Base-by-base conservation (phyloP, 2,797 vertebrate genomes). In the Xerus rutilus region DNA sequence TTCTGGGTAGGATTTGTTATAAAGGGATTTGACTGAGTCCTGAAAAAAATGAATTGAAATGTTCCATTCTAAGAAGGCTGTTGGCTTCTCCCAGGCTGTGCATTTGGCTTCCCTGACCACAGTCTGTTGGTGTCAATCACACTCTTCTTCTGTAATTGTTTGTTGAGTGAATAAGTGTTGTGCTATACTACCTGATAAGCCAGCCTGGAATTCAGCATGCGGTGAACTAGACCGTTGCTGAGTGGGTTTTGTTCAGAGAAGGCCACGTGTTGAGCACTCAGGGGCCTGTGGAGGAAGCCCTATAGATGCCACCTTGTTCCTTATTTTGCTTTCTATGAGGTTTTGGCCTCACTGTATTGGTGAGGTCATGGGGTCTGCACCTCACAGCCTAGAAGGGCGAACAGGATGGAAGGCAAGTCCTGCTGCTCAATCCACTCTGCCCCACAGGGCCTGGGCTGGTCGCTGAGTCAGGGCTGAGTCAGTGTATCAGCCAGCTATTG, bases 111-210 rank as follows among this genome's bases (percentile, higher is more conserved):
- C 43, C 32, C 0, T 39, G 52, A 10, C 1, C 11, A 9, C 47
- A 23, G 30, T 1, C 20, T 28, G 3, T 28, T 49, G 4, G 65
- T 2, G 43, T 12, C 43, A 7, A 2, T 5, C 1, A 21, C 54
- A 1, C 5, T 35, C 13, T 14, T 30, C 65, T 57, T 52, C n/a
- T 57, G 5, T 17, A 0, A 9, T 2, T 14, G 84, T 59, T 72
- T 14, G 30, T n/a, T 72, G 92, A 79, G 28, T 8, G 81, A 54
- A 1, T 82, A 20, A 35, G 17, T 23, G 28, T 47, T 10, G 2
- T 7, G 1, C n/a, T 9, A 5, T 0, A 5, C n/a, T 1, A 20
- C 23, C 52, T 9, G 0, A 1, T 14, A 9, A 7, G 4, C 0
- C 12, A 17, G 62, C 15, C 25, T 4, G 6, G 62, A 59, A 28